A percentile compares a stretch with the other conserved stretches of the same genome.
These are phyloP conservation scores for Cheilinus undulatus DNA, from an alignment of 2,113 vertebrate species.

Conservation along the genomic window DNA sequence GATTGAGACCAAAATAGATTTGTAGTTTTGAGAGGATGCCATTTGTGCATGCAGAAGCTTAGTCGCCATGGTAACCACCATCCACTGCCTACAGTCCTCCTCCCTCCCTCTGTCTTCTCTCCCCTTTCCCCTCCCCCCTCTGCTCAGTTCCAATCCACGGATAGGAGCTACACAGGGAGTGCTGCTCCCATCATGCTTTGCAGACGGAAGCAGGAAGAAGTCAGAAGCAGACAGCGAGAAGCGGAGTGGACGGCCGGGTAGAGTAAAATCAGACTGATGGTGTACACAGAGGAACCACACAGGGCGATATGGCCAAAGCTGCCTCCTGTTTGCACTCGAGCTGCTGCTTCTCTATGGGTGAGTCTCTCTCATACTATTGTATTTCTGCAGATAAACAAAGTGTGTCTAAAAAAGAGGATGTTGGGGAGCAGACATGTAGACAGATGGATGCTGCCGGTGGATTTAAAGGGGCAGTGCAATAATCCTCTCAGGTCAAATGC, in stretches of 20 bases:
- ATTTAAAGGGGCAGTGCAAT: conserved; percentile 67
- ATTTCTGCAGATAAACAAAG: background rate
- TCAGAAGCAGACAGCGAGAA: conserved; percentile 8
- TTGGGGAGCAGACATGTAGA: conserved; percentile 17
- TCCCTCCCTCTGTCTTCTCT: conserved; percentile 12
- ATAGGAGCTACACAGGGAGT: conserved; percentile 1
- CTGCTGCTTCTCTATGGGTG: conserved; percentile 58
- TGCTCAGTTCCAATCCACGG: background rate
- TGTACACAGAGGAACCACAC: conserved; percentile 31
- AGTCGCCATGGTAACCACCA: conserved; percentile 61
- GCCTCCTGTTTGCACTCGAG: conserved; percentile 13
- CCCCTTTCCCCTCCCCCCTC: conserved; percentile 26
- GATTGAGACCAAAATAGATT: background rate
- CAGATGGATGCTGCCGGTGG: conserved; percentile 48
- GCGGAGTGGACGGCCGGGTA: conserved; percentile 12
- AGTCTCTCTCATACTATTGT: conserved; percentile 37
- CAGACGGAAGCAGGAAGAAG: conserved; percentile 69
- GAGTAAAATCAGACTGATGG: conserved; percentile 26
- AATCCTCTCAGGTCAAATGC: conserved; percentile 18
- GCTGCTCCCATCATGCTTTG: conserved; percentile 76
- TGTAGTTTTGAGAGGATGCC: background rate
- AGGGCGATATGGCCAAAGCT: conserved; percentile 54
- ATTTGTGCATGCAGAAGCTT: background rate
- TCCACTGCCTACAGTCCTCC: conserved; percentile 5
- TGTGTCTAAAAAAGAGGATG: background rate